Percentiles rank a stretch among this genome's conserved stretches.
These are phyloP conservation scores for Lasioglossum lativentre DNA, from an alignment of 2,888 invertebrate genomes.

Conservation along the genomic window DNA sequence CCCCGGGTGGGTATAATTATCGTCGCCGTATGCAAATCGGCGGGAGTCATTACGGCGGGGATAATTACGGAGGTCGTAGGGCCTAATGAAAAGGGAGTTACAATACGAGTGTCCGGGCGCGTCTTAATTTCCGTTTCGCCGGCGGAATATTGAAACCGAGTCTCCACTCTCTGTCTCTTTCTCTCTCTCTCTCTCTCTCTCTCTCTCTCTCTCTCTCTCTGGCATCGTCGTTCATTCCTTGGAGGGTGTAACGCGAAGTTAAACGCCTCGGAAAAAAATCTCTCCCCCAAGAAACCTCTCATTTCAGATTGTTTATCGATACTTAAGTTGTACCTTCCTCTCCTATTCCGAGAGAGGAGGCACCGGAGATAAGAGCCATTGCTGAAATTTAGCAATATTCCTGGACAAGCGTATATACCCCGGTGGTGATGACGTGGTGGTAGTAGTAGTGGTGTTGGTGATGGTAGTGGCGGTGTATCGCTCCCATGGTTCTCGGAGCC, in stretches of 20 bases:
- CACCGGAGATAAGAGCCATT: constrained; percentile 62
- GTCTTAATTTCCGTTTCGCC: constrained; percentile 48
- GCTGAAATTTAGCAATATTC: constrained; percentile 68
- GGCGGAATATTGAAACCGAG: constrained; percentile 30
- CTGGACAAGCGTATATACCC: constrained; percentile 7
- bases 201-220: too few species aligned
- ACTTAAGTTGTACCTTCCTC: constrained; percentile 17
- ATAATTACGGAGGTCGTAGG: constrained; percentile 47
- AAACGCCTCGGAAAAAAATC: constrained; percentile 22
- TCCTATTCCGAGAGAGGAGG: constrained; percentile 1
- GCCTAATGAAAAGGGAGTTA: constrained; percentile 57
- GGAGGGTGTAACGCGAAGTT: neutral
- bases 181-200: too few species aligned
- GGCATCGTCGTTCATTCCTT: neutral
- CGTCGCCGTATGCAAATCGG: constrained; percentile 44
- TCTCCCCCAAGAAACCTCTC: constrained; percentile 23
- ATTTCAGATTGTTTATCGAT: constrained; percentile 47
- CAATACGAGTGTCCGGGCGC: constrained; percentile 24
- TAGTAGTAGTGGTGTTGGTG: neutral
- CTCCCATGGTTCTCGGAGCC: constrained; percentile 56
- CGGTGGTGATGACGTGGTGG: neutral
- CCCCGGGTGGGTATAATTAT: constrained; percentile 43
- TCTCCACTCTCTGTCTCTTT: neutral
- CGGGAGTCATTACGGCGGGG: constrained; percentile 46
- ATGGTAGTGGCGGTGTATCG: constrained; percentile 5